Percentiles rank a stretch among this genome's conserved stretches.
These are phyloP conservation scores for Clinocottus analis DNA, from an alignment of 2,113 vertebrate genomes.

Conservation along the genomic window DNA sequence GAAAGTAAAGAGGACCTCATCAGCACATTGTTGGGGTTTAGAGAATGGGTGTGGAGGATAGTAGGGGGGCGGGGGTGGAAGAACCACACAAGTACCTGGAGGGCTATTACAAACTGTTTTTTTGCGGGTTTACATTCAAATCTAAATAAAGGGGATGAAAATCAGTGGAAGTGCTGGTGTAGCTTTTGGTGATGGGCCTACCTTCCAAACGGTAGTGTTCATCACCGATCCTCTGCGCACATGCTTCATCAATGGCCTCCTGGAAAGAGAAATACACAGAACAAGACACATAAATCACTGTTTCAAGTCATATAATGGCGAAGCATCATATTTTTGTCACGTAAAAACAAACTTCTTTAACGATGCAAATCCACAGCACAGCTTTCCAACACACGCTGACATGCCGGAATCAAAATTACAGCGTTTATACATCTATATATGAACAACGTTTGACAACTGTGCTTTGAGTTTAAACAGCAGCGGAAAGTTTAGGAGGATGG, in stretches of 20 bases:
- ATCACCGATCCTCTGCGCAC: slow-evolving; percentile 87
- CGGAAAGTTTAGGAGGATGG: slow-evolving; percentile 55
- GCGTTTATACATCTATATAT: slow-evolving; percentile 61
- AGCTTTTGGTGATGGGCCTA: slow-evolving; percentile 67
- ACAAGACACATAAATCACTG: slow-evolving; percentile 27
- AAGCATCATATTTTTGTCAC: slow-evolving; percentile 47
- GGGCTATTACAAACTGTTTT: neutral
- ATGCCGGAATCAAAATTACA: slow-evolving; percentile 59
- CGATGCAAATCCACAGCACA: slow-evolving; percentile 49
- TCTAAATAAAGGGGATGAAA: neutral
- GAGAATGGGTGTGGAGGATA: slow-evolving; percentile 41
- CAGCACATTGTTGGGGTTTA: slow-evolving; percentile 61
- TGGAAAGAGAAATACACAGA: slow-evolving; percentile 69
- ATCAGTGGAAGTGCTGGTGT: neutral
- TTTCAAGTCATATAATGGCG: slow-evolving; percentile 30
- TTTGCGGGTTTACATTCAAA: slow-evolving; percentile 13
- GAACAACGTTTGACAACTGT: slow-evolving; percentile 66
- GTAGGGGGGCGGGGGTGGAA: slow-evolving; percentile 46
- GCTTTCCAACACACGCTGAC: slow-evolving; percentile 44
- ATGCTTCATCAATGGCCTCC: slow-evolving; percentile 88
- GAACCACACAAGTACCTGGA: slow-evolving; percentile 24
- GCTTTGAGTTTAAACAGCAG: slow-evolving; percentile 54
- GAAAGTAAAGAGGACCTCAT: slow-evolving; percentile 55
- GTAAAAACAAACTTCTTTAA: slow-evolving; percentile 69
- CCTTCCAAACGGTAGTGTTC: slow-evolving; percentile 96